phyloP scores from a whole-genome alignment of 2,888 invertebrate genomes.

The Quadroppia sp. region DNA sequence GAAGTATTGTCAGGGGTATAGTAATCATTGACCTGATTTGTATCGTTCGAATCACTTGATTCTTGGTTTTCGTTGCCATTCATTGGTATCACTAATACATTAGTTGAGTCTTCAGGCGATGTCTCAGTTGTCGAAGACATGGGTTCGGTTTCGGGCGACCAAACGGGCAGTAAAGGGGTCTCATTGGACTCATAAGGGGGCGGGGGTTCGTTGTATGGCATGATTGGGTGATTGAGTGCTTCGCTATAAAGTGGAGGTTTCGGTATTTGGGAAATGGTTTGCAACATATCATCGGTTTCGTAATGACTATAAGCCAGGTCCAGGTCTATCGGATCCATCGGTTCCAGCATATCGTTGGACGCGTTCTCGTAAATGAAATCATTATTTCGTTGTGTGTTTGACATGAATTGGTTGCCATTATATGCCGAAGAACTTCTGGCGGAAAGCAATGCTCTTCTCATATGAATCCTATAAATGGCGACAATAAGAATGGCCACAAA shows the following conservation, averaged over 20 bases:
- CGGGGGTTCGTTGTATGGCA: constrained; percentile 32
- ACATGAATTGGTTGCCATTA: neutral
- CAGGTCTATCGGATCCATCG: constrained; percentile 28
- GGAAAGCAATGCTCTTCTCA: constrained; percentile 50
- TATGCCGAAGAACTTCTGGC: neutral
- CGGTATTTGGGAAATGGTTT: constrained; percentile 13
- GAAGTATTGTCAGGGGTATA: too few relatives aligned
- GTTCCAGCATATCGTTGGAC: constrained; percentile 16
- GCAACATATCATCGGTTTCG: constrained; percentile 28
- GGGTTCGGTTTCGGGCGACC: neutral
- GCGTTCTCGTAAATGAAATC: constrained; percentile 14
- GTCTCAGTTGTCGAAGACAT: constrained; percentile 22
- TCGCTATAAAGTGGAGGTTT: constrained; percentile 27
- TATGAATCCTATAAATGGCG: constrained; percentile 55
- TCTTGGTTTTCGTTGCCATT: constrained; percentile 3
- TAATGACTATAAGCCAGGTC: constrained; percentile 20
- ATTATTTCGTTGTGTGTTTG: neutral
- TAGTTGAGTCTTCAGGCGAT: neutral
- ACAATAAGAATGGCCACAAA: constrained; percentile 55
- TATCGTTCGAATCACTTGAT: neutral
- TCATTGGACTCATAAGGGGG: too few relatives aligned
- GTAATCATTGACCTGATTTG: neutral
- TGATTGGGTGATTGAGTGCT: constrained; percentile 30
- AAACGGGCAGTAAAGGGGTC: too few relatives aligned
- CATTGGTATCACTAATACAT: constrained; percentile 28